These are phyloP conservation scores for Marmota flaviventris DNA, from an alignment of 2,113 vertebrate species.

Conservation along the genomic window DNA sequence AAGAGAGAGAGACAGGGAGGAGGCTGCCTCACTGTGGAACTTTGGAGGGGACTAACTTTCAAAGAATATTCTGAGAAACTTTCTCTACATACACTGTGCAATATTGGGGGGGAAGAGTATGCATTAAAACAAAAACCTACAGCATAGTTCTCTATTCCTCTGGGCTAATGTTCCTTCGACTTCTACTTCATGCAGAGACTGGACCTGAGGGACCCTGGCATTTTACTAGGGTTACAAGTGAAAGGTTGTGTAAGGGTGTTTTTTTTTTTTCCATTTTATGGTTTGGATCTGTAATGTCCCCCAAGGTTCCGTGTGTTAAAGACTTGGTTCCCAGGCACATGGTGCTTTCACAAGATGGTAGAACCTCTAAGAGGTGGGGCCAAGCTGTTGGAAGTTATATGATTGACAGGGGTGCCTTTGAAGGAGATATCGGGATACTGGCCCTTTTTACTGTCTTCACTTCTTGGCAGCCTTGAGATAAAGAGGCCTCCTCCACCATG, in stretches of 20 bases:
- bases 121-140: background rate
- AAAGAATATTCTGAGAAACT: background rate
- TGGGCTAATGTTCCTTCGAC: background rate
- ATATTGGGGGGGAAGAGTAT: background rate
- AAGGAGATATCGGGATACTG: background rate
- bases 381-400: background rate
- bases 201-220: too few species aligned
- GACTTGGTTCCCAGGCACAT: background rate
- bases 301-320: background rate
- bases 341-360: background rate
- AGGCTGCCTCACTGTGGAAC: background rate
- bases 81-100: background rate
- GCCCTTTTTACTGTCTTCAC: background rate
- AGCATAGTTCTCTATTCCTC: background rate
- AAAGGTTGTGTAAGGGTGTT: background rate
- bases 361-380: background rate
- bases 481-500: too few species aligned
- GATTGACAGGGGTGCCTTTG: background rate
- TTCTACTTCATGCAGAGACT: background rate
- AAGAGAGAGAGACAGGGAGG: background rate
- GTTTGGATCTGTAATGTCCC: background rate
- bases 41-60: background rate
- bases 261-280: background rate
- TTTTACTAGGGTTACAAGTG: background rate
- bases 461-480: background rate